Conservation (phyloP, 2,797 vertebrate species). For the Falco biarmicus region DNA sequence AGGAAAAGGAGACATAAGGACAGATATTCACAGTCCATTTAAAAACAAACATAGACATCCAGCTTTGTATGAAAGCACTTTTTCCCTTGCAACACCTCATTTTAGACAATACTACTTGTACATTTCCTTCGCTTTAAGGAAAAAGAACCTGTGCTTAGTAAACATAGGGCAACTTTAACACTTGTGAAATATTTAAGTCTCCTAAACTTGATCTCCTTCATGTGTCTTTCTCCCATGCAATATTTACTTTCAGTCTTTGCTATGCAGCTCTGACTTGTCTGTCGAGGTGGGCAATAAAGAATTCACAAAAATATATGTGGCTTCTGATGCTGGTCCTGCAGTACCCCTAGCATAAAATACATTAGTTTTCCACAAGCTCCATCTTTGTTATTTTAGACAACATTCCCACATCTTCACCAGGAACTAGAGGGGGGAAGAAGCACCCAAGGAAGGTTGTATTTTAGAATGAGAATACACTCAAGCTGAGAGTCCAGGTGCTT, state of each 20-base stretch:
- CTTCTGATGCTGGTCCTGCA: background rate
- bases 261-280: background rate
- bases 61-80: background rate
- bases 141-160: background rate
- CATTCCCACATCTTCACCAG: background rate
- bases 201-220: background rate
- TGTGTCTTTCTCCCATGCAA: background rate
- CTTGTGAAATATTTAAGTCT: background rate
- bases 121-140: background rate
- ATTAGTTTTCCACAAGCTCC: background rate
- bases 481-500: background rate
- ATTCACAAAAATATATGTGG: background rate
- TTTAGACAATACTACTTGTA: background rate
- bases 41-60: background rate
- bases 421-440: background rate
- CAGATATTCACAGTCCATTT: background rate
- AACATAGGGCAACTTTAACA: background rate
- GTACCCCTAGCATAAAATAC: background rate
- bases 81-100: background rate
- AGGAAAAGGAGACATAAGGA: background rate
- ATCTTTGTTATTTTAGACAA: background rate
- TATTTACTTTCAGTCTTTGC: background rate
- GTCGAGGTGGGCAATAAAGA: background rate
- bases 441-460: background rate
- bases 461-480: background rate